Percentiles rank a stretch among this genome's conserved stretches.
Evolutionary conservation across 2,888 invertebrate species (phyloP).

Genomic region (Galerucella calmariensis): DNA sequence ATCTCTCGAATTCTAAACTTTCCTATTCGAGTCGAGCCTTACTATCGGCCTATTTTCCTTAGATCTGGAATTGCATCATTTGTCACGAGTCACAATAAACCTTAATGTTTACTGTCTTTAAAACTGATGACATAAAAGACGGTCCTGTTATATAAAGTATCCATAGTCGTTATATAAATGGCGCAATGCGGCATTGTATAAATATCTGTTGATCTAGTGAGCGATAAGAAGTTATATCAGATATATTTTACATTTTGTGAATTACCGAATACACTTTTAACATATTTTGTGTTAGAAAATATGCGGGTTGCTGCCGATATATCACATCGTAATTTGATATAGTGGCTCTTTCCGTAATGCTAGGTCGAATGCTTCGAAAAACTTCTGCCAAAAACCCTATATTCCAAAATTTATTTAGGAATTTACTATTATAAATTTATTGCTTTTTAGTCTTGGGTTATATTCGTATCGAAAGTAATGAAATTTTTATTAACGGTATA

Average conservation of each 20-base stretch:
- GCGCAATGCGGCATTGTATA: conserved; percentile 50
- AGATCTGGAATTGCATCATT: neutral
- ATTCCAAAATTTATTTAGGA: conserved; percentile 29
- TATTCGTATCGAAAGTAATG: conserved; percentile 24
- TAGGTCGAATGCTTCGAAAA: conserved; percentile 25
- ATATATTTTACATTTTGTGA: conserved; percentile 36
- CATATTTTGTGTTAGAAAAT: conserved; percentile 39
- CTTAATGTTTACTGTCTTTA: neutral
- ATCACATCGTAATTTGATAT: conserved; percentile 38
- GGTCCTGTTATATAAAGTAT: conserved; percentile 26
- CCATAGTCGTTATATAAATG: conserved; percentile 46
- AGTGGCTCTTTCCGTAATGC: conserved; percentile 35
- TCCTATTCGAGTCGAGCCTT: no score
- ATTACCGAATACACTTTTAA: conserved; percentile 36
- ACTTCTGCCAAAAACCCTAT: conserved; percentile 35
- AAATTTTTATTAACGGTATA: conserved; percentile 27
- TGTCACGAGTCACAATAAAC: neutral
- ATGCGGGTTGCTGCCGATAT: conserved; percentile 33
- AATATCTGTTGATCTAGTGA: conserved; percentile 48
- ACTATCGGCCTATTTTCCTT: neutral
- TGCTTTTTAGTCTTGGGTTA: conserved; percentile 23
- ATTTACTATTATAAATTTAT: conserved; percentile 29
- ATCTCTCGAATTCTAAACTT: no score
- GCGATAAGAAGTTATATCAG: conserved; percentile 32
- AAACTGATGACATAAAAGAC: conserved; percentile 7